Base-by-base conservation (phyloP, 2,888 invertebrate genomes). In the Ectemnius continuus region DNA sequence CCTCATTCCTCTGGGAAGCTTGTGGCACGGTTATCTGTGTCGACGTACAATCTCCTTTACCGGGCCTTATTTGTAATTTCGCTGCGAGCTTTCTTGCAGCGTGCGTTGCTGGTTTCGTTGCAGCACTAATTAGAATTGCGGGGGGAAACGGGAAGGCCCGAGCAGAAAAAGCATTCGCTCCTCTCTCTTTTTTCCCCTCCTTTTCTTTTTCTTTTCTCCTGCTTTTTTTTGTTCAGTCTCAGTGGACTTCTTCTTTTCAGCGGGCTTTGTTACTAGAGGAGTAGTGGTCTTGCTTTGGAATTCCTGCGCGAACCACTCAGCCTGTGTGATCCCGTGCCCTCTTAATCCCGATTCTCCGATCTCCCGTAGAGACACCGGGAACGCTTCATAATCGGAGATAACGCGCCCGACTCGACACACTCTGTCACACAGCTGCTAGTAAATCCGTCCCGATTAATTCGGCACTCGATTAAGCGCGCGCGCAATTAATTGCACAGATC, bases 401-500 rank as follows among this genome's bases (percentile, higher is more conserved):
- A 67, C 74, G 60, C 67, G 69, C 26, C 46, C 62, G 8, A 16
- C 52, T 14, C 52, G 47, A 47, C n/a, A 11, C 13, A 11, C 72
- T 76, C 80, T 68, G 72, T 70, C 73, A 80, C 36, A 36, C 80
- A 61, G 57, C 72, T 45, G 62, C 60, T 59, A 69, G 78, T 76
- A 79, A 83, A 83, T 78, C 80, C 70, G 82, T 76, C 78, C 60
- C 70, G 75, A 84, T 82, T 73, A 76, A 79, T 82, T 84, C 79
- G 73, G 60, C 77, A 81, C 76, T 81, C 77, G 79, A 78, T 81
- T 81, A 81, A 81, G 36, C 36, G 36, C 23, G 36, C 14, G 52
- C 69, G 56, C 83, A 73, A 83, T 83, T 81, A 83, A 82, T 82
- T 79, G 76, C 83, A 65, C 65, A 52, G 36, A 36, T 36, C 36